Evolutionary conservation across 2,113 vertebrate species (phyloP), one percentile per base, ranked within the genome.

Genomic region (Struthio camelus): DNA sequence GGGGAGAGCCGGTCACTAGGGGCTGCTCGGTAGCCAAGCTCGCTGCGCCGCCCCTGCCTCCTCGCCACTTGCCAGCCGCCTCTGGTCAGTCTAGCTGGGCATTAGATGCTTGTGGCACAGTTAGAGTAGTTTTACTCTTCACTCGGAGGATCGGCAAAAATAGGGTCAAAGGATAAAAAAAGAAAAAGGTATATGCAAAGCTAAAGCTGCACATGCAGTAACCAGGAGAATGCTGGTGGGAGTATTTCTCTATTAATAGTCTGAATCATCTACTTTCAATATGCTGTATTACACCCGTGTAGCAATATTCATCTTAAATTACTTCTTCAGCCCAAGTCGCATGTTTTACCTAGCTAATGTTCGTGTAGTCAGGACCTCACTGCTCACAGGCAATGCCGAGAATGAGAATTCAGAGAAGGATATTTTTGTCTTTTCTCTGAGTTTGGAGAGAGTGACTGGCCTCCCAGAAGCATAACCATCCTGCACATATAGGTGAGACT

Each of bases 11-110:
- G 13, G 84, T 48, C 97, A 54, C 96, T 95, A 97, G 97, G 73
- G 95, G 96, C 38, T 96, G 97, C 97, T 97, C 96, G 9, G 87
- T 24, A 70, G 83, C 75, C 95, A 10, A 81, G 11, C 81, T 79
- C 28, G 8, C 80, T 3, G 36, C 22, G 2, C 14, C 42, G 46
- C 58, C 69, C 61, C 70, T 44, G 22, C 42, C 14, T 28, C 44
- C 34, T 50, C 59, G 0, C 50, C 9, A 1, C 56, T 58, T 46
- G 3, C 32, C 71, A 6, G 67, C 40, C 8, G 23, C 64, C 59
- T 38, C 64, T 15, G 2, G 5, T 64, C 30, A 6, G 13, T 4
- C n/a, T 38, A 9, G 18, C 34, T 80, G 59, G 11, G 14, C 36
- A 38, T 16, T 59, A 10, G 44, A 5, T 36, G 10, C 20, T 25